Evolutionary conservation across 2,113 vertebrate genomes (phyloP).

Genomic region (Notarius lentiginosus): DNA sequence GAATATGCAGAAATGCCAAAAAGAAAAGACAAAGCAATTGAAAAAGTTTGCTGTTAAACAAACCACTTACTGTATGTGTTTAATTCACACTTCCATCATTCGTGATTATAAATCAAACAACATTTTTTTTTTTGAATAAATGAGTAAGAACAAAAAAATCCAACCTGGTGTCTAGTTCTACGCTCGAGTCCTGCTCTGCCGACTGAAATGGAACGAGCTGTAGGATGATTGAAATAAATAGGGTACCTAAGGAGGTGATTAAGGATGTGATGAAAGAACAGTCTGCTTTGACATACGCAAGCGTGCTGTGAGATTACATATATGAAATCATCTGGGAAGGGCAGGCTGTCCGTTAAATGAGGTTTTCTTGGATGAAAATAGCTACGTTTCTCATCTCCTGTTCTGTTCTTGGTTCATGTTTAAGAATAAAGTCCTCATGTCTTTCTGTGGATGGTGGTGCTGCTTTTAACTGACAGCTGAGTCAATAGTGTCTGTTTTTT

Average conservation of each 20-base stretch:
- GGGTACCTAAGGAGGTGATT: slow-evolving; percentile 29
- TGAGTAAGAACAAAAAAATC: background rate
- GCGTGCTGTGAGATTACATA: slow-evolving; percentile 11
- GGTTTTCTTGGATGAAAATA: background rate
- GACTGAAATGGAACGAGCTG: slow-evolving; percentile 2
- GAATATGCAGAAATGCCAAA: background rate
- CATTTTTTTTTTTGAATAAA: background rate
- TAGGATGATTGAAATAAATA: slow-evolving; percentile 36
- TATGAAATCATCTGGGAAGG: slow-evolving; percentile 21
- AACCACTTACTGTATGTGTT: background rate
- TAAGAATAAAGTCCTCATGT: background rate
- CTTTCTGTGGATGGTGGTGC: slow-evolving; percentile 11
- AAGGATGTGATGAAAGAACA: slow-evolving; percentile 27
- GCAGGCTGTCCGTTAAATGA: slow-evolving; percentile 13
- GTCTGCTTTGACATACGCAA: slow-evolving; percentile 2
- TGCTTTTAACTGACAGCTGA: slow-evolving; percentile 22
- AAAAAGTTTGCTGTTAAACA: background rate
- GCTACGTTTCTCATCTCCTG: background rate
- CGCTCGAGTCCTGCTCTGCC: background rate
- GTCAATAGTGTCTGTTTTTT: background rate
- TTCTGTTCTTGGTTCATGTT: background rate
- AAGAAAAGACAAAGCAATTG: background rate
- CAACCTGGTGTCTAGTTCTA: background rate
- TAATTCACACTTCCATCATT: background rate
- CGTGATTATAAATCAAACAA: background rate